Base-by-base conservation (phyloP, 2,888 invertebrate species). In the Pseudococcus longispinus region DNA sequence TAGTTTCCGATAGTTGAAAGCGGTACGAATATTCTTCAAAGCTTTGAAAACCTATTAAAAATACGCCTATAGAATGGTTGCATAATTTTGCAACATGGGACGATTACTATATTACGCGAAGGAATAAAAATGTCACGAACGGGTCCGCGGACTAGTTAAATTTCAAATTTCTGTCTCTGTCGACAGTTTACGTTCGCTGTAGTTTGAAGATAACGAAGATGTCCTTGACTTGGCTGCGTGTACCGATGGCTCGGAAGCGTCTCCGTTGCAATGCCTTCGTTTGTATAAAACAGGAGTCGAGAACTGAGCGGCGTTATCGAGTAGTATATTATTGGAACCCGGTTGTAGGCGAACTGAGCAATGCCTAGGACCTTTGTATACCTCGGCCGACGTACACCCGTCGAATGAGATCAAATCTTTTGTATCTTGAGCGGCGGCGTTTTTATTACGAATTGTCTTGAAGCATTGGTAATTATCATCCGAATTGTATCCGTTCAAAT, bases 321-420 rank as follows among this genome's bases (percentile, higher is more conserved):
- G 91, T 6, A 96, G 91, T 89, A 96, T 95, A 90, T 96, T 96
- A 90, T 94, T 95, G 15, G 95, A 95, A 8, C 95, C 95, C 8
- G 94, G 94, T 89, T 95, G 95, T 89, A 95, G 92, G 55, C 95
- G 92, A 90, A 96, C 92, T 85, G 95, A 94, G 89, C 95, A 96
- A 89, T 95, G 94, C 88, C 95, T 92, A 1, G 96, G 95, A 0
- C 95, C 95, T 23, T 74, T 82, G 20, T 26, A 65, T 9, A 26
- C 23, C 3, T 83, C 65, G 18, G 26, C 44, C 9, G 83, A 51
- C 29, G 83, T 32, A 1, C 26, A 70, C 0, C 65, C 29, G 23
- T 86, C 86, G 32, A 86, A 86, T 20, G 86, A 86, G 46, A 86
- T 86, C 80, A 86, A 80, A 77, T 86, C 86, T 80, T 80, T 86